These are phyloP conservation scores for Limnephilus lunatus DNA, from an alignment of 2,888 invertebrate genomes.

Conservation along the genomic window DNA sequence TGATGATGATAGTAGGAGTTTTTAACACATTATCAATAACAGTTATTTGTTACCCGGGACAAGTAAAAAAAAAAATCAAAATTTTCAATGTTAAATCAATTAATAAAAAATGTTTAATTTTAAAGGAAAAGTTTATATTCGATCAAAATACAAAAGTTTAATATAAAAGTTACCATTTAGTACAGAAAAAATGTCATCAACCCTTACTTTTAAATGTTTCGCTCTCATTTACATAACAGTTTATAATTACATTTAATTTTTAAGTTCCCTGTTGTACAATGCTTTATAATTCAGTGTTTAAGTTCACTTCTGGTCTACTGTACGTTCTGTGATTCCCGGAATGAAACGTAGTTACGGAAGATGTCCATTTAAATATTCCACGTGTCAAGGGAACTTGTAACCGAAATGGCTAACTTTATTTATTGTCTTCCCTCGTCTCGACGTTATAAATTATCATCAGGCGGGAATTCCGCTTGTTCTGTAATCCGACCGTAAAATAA, in stretches of 20 bases:
- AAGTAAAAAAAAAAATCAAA: too few relatives aligned
- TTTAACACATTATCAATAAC: too few relatives aligned
- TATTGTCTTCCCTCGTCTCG: conserved; percentile 38
- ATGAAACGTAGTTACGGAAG: conserved; percentile 4
- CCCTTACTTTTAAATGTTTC: neutral
- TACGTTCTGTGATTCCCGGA: neutral
- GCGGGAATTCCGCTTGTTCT: conserved; percentile 32
- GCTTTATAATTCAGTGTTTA: neutral
- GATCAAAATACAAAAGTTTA: too few relatives aligned
- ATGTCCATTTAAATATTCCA: conserved; percentile 36
- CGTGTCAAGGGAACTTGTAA: conserved; percentile 42
- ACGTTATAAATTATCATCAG: conserved; percentile 41
- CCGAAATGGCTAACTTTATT: conserved; percentile 42
- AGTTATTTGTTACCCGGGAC: too few relatives aligned
- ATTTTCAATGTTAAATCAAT: too few relatives aligned
- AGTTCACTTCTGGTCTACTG: neutral
- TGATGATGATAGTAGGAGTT: too few relatives aligned
- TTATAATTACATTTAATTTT: neutral
- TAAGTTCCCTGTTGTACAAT: neutral
- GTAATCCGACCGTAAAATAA: conserved; percentile 62
- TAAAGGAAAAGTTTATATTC: too few relatives aligned
- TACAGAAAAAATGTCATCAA: too few relatives aligned
- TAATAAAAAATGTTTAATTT: too few relatives aligned
- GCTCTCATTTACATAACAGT: neutral
- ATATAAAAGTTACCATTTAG: too few relatives aligned